A percentile compares a stretch with the other conserved stretches of the same genome.
phyloP scores from a whole-genome alignment of 2,888 invertebrate genomes.

The Ophion costatus region DNA sequence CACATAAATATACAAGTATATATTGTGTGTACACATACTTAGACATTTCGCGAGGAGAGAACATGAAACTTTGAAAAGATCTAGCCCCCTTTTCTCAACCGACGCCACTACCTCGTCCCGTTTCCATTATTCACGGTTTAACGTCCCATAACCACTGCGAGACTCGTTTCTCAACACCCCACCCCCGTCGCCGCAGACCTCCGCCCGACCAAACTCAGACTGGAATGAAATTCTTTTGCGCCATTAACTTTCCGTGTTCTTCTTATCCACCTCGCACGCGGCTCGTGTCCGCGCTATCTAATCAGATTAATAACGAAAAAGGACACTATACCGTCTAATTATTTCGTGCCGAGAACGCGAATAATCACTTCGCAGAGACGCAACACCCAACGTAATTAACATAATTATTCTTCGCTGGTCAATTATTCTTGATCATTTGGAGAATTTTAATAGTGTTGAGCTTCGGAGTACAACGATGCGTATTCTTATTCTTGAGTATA shows the following conservation, averaged over 20 bases:
- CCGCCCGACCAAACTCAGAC: constrained; percentile 9
- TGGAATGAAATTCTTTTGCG: constrained; percentile 60
- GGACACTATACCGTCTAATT: constrained; percentile 1
- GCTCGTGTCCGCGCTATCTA: constrained; percentile 13
- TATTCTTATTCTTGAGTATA: no score
- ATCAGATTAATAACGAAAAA: constrained; percentile 24
- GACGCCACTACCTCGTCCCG: constrained; percentile 42
- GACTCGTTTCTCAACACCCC: constrained; percentile 43
- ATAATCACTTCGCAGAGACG: neutral
- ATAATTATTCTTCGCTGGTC: no score
- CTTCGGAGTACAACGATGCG: neutral
- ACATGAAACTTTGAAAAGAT: constrained; percentile 65
- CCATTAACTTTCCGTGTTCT: constrained; percentile 59
- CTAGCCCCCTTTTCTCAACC: constrained; percentile 35
- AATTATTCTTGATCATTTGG: no score
- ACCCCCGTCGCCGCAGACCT: neutral
- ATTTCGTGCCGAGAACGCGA: neutral
- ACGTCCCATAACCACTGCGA: constrained; percentile 56
- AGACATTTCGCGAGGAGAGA: constrained; percentile 17
- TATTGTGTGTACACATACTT: neutral
- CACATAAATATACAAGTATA: no score
- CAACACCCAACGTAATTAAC: no score
- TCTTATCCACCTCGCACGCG: constrained; percentile 37
- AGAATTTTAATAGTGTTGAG: no score
- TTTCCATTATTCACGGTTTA: constrained; percentile 64